phyloP scores from a whole-genome alignment of 2,113 vertebrate species.

The Ibidorhyncha struthersii region DNA sequence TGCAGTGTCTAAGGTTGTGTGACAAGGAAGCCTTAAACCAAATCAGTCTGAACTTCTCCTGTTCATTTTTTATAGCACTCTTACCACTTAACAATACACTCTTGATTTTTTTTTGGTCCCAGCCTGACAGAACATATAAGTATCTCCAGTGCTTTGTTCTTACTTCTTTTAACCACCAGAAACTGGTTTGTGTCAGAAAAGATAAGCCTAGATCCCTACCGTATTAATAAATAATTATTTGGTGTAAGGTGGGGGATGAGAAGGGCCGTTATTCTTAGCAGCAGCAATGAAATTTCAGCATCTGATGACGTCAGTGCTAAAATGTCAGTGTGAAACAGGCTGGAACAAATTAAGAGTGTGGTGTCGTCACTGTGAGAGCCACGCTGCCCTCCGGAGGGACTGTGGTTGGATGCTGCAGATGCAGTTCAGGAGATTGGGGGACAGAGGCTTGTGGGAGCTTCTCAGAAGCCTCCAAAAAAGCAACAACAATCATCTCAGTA shows the following conservation, averaged over 20 bases:
- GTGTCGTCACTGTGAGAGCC: constrained; percentile 56
- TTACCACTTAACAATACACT: background rate
- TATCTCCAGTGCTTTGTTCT: background rate
- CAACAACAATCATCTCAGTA: background rate
- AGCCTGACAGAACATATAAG: background rate
- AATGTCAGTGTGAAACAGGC: constrained; percentile 73
- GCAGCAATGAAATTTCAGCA: constrained; percentile 69
- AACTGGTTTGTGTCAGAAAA: constrained; percentile 46
- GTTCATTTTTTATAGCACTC: background rate
- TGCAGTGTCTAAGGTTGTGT: background rate
- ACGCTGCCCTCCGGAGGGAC: constrained; percentile 40
- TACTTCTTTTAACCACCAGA: constrained; percentile 19
- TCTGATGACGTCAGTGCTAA: constrained; percentile 69
- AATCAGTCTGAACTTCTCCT: background rate
- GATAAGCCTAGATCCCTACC: background rate
- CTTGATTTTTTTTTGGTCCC: background rate
- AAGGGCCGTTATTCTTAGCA: constrained; percentile 70
- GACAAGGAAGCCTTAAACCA: background rate
- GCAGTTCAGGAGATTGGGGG: background rate
- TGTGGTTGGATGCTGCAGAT: constrained; percentile 36
- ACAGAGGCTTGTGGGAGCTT: background rate
- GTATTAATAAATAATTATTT: constrained; percentile 60
- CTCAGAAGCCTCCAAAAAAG: constrained; percentile 19
- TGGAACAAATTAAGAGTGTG: constrained; percentile 67
- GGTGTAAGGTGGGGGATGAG: constrained; percentile 38